phyloP scores from a whole-genome alignment of 2,113 vertebrate genomes.

The Gadus macrocephalus region DNA sequence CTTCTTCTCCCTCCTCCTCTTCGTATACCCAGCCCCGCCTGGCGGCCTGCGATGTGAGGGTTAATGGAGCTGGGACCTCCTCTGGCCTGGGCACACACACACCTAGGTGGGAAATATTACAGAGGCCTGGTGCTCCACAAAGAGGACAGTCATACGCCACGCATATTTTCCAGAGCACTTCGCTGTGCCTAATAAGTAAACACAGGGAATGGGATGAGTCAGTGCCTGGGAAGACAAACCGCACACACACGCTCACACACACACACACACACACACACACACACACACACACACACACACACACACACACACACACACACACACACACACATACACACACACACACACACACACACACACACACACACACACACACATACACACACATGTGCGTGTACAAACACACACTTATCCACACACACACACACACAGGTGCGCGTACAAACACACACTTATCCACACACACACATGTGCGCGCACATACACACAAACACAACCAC shows the following conservation, averaged over 20 bases:
- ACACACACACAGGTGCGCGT: neutral
- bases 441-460: constrained; percentile 9
- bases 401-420: constrained; percentile 17
- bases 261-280: constrained; percentile 17
- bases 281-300: constrained; percentile 12
- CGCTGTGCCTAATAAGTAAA: constrained; percentile 68
- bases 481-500: constrained; percentile 23
- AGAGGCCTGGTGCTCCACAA: constrained; percentile 78
- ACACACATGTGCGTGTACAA: constrained; percentile 12
- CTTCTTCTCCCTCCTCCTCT: no score
- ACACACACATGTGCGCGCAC: constrained; percentile 6
- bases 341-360: constrained; percentile 29
- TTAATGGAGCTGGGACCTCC: constrained; percentile 53
- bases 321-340: constrained; percentile 15
- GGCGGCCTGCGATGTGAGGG: constrained; percentile 40
- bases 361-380: constrained; percentile 27
- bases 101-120: constrained; percentile 78
- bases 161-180: constrained; percentile 77
- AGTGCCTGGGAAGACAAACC: constrained; percentile 56
- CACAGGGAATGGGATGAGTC: constrained; percentile 64
- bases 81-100: constrained; percentile 67
- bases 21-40: constrained; percentile 5
- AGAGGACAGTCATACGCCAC: constrained; percentile 73
- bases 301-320: constrained; percentile 19
- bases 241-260: constrained; percentile 15